Conservation (phyloP, 2,888 invertebrate genomes). For the Mesoligia furuncula region DNA sequence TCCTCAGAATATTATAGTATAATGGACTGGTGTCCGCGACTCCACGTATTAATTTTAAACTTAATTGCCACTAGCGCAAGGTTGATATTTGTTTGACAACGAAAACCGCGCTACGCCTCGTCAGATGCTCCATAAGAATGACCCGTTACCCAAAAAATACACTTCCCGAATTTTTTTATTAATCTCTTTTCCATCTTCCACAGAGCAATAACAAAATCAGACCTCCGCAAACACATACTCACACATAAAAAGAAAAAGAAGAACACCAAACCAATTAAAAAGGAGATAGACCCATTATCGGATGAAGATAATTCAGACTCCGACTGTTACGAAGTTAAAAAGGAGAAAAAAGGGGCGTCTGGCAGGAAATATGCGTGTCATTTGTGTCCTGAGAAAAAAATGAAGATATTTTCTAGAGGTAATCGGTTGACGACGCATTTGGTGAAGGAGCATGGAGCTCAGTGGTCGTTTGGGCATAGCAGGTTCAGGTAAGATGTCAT, state of each 20-base stretch:
- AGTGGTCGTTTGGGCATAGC: conserved; percentile 94
- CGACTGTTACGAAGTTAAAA: conserved; percentile 44
- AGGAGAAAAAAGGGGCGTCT: conserved; percentile 72
- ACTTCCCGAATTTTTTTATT: neutral
- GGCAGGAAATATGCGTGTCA: conserved; percentile 91
- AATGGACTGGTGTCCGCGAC: too few relatives aligned
- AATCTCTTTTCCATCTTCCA: conserved; percentile 25
- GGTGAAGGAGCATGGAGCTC: conserved; percentile 93
- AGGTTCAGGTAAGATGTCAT: conserved; percentile 91
- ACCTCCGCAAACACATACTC: conserved; percentile 90
- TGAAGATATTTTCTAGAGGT: conserved; percentile 91
- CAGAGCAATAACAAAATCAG: conserved; percentile 91
- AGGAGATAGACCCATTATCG: conserved; percentile 63
- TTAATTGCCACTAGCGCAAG: neutral
- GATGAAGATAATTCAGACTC: conserved; percentile 74
- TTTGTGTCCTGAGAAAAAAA: conserved; percentile 91
- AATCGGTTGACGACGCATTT: conserved; percentile 93
- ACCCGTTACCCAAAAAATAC: neutral
- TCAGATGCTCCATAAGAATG: neutral
- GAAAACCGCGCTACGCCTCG: neutral
- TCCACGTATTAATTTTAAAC: neutral
- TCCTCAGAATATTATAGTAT: too few relatives aligned
- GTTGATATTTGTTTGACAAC: neutral
- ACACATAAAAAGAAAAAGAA: conserved; percentile 81
- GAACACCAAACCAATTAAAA: conserved; percentile 35